These are phyloP conservation scores for Agriopis aurantiaria DNA, from an alignment of 2,888 invertebrate genomes.

Conservation along the genomic window DNA sequence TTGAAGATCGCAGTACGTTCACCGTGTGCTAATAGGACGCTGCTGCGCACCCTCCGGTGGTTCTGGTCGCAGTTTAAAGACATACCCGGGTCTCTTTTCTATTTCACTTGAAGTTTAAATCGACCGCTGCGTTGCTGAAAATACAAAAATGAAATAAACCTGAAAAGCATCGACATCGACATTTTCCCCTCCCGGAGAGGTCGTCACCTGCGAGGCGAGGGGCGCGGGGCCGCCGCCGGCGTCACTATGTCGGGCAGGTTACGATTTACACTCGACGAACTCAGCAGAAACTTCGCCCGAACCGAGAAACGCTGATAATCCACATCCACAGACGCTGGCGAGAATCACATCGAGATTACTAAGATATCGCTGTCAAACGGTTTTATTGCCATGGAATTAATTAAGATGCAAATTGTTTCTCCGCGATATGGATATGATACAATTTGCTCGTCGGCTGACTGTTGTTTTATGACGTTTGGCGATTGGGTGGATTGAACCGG, in stretches of 20 bases:
- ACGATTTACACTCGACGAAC: constrained; percentile 85
- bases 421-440: constrained; percentile 35
- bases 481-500: constrained; percentile 18
- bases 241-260: constrained; percentile 85
- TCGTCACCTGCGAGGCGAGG: constrained; percentile 80
- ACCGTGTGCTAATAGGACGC: too few relatives aligned
- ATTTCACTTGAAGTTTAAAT: background rate
- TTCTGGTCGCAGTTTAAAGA: too few relatives aligned
- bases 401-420: constrained; percentile 62
- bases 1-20: too few relatives aligned
- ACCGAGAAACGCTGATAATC: constrained; percentile 84
- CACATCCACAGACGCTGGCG: constrained; percentile 76
- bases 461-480: constrained; percentile 28
- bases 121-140: background rate
- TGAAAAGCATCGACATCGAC: constrained; percentile 47
- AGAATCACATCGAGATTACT: constrained; percentile 83
- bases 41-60: too few relatives aligned
- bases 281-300: constrained; percentile 82
- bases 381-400: constrained; percentile 71
- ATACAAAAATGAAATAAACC: background rate
- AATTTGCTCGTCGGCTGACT: constrained; percentile 29
- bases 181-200: constrained; percentile 59
- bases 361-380: constrained; percentile 64
- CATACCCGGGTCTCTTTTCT: background rate
- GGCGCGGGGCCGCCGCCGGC: constrained; percentile 69